Percentiles rank a stretch among this genome's conserved stretches.
Evolutionary conservation across 2,797 vertebrate species (phyloP).

Genomic region (Gambelia wislizenii): DNA sequence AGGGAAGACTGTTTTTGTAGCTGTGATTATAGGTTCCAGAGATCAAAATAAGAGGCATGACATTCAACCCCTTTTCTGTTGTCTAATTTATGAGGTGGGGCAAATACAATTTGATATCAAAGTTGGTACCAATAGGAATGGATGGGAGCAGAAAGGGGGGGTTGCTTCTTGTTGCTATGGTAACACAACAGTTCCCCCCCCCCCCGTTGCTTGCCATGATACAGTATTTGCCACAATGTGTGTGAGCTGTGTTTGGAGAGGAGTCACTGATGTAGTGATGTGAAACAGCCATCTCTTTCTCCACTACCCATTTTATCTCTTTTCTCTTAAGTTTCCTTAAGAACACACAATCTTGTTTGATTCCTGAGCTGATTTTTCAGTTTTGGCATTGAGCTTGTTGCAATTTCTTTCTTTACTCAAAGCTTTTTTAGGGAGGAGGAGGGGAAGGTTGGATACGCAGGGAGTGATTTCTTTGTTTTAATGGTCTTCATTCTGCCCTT

Average conservation of each 20-base stretch:
- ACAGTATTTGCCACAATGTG: background rate
- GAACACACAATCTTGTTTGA: background rate
- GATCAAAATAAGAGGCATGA: background rate
- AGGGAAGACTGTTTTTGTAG: background rate
- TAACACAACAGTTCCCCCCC: background rate
- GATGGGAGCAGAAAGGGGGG: background rate
- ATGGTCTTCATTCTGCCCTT: too few species aligned
- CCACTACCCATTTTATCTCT: too few species aligned
- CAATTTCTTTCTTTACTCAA: too few species aligned
- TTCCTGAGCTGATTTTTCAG: background rate
- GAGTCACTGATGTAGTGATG: too few species aligned
- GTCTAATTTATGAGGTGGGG: background rate
- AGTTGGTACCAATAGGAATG: constrained; percentile 25
- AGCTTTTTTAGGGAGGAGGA: too few species aligned
- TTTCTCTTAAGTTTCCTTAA: too few species aligned
- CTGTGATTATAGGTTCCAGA: background rate
- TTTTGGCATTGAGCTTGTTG: too few species aligned
- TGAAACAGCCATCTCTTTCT: too few species aligned
- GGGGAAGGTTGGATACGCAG: too few species aligned
- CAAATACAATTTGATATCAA: constrained; percentile 45
- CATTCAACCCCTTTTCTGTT: background rate
- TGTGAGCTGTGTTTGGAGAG: background rate
- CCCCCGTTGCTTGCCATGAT: background rate
- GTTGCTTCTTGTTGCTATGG: constrained; percentile 28
- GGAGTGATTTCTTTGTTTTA: too few species aligned